Base-by-base conservation (phyloP, 1,140 invertebrate genomes). In the Andricus grossulariae region DNA sequence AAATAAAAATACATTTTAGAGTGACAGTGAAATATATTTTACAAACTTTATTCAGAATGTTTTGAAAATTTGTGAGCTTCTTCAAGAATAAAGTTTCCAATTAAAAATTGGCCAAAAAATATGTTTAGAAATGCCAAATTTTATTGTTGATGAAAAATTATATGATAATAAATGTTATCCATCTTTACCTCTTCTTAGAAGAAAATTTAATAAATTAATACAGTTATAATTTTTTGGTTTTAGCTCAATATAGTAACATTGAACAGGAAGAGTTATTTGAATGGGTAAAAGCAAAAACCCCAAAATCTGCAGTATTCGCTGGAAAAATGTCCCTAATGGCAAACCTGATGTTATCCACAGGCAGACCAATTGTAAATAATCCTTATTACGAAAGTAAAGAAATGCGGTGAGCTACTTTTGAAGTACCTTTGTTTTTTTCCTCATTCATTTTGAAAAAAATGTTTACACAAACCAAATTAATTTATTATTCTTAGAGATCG, bases 271-370 rank as follows among this genome's bases (percentile, higher is more conserved):
- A 96, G 82, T 86, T 97, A 49, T 92, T 97, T 32, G 92, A 94
- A 50, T 97, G 96, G 96, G 93, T 97, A 71, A 92, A 93, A 39
- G 79, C 84, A 1, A 93, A 94, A 75, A 96, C 95, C 1, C 85
- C 89, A 3, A 79, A 87, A 52, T 90, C 87, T 10, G 94, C 94
- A 25, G 94, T 94, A 21, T 97, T 97, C 93, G 96, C 95, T 81
- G 96, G 96, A 32, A 94, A 96, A 76, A 97, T 97, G 96, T 95
- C 96, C 6, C 91, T 96, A 6, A 96, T 96, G 94, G 95, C 96
- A 0, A 95, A 96, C 74, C 86, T 97, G 4, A 94, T 97, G 91
- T 90, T 97, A 16, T 94, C 94, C 16, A 96, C 96, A 0, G 87
- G 93, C 10, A 89, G 96, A 71, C 95, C 96, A 3, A 94, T 97